Evolutionary conservation across 2,113 vertebrate genomes (phyloP), one percentile per base, ranked within the genome.

Genomic region (Psittacus erithacus): DNA sequence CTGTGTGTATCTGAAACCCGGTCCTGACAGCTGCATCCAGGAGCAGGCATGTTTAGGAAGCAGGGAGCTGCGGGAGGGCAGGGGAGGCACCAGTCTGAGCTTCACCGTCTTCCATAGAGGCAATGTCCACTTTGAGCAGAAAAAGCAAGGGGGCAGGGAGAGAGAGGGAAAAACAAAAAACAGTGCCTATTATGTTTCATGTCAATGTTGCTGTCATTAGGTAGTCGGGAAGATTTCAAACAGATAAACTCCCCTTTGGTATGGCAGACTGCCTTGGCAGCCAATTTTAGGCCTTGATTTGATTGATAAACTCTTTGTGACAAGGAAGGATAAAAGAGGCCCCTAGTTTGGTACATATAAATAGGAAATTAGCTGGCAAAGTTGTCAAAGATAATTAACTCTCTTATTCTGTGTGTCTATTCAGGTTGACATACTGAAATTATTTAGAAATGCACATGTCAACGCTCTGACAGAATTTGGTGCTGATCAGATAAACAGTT

Each of bases 341-440:
- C 97, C 97, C 98, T 93, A 84, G 98, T 98, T 98, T 98, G 98
- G 98, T 98, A 98, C 97, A 98, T 98, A 98, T 98, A 99, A 99
- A 99, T 98, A 98, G 98, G 98, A 99, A 99, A 99, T 99, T 99
- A 99, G 98, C 98, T 96, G 98, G 98, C 98, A 98, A 98, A 98
- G 98, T 98, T 98, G 98, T 99, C 99, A 99, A 98, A 99, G 98
- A 98, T 99, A 99, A 99, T 99, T 99, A 99, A 98, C 98, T 98
- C 98, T 98, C 98, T 97, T 97, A 98, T 98, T 98, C 97, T 98
- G 97, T 93, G 97, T 98, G 98, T 98, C 98, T 98, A 98, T 99
- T 99, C 99, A 98, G 97, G 97, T 97, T 99, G 99, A 99, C 98
- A 98, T 98, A 97, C 98, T 98, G 98, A 99, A 99, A 99, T 98